Base-by-base conservation (phyloP, 2,888 invertebrate genomes). In the Cephus rjabovi region DNA sequence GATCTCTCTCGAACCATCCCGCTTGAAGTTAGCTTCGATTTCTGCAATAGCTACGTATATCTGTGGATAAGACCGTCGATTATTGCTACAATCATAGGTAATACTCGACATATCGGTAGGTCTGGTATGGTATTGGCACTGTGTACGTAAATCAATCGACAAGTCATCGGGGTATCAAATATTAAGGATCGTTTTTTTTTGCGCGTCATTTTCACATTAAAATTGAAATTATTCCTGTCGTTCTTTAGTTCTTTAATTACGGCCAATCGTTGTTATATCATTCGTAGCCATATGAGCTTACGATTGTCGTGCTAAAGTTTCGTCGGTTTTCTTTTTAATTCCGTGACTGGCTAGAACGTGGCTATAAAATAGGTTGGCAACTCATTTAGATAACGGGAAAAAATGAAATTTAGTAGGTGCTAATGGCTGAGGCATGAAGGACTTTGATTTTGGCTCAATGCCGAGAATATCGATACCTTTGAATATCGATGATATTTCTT, bases 11-110 rank as follows among this genome's bases (percentile, higher is more conserved):
- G 9, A 23, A 6, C 56, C 56, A 56, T 56, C 56, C 56, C 68
- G 71, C 78, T 75, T 73, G 80, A 79, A 35, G 86, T 85, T 85
- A 85, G 80, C 85, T 79, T 79, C 83, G 82, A 85, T 86, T 86
- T 86, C 84, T 79, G 77, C 79, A 83, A 84, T 84, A 82, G 84
- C 76, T 33, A 23, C 23, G 23, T 56, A 56, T 23, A 31, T 3
- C 31, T 71, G 4, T 12, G 12, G 71, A 31, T 71, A 1, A 9
- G 23, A 56, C 2, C 9, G 4, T 40, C 15, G 23, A 56, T 23
- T 56, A 56, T 56, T 56, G 23, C 23, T 56, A 56, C 9, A 2
- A 9, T 23, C 56, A 23, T 23, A 15, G 9, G 56, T 23, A 23
- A 56, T 9, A 56, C 56, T 56, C 23, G 23, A 56, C 23, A 15